Conservation (phyloP, 2,113 vertebrate genomes). For the Microcebus lehilahytsara region DNA sequence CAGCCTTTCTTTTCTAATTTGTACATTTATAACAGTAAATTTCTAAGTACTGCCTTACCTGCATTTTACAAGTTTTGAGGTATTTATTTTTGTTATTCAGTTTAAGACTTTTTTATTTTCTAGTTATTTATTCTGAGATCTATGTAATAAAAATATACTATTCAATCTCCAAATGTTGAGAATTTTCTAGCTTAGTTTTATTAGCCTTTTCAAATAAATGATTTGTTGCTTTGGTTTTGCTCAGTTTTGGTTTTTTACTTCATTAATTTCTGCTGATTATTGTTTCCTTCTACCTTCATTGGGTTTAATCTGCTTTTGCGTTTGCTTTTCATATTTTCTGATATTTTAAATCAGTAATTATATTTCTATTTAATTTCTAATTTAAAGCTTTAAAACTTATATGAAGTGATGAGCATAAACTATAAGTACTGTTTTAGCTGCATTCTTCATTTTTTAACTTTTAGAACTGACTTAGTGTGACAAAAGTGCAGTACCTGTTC, state of each 20-base stretch:
- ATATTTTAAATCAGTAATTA: conserved; percentile 3
- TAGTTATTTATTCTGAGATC: conserved; percentile 26
- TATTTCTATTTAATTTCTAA: conserved; percentile 35
- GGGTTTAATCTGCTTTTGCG: not conserved
- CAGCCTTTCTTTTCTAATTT: not conserved
- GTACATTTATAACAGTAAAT: not conserved
- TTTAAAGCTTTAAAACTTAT: not conserved
- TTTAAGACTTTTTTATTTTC: conserved; percentile 12
- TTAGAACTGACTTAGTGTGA: conserved; percentile 25
- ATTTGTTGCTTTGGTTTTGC: not conserved
- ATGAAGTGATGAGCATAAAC: not conserved
- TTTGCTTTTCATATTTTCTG: conserved; percentile 9
- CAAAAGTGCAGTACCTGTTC: not conserved
- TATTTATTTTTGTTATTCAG: not conserved
- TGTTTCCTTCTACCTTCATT: not conserved
- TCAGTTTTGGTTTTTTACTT: not conserved
- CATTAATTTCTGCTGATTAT: conserved; percentile 21
- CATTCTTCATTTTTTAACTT: conserved; percentile 13
- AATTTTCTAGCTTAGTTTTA: not conserved
- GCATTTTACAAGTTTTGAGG: not conserved
- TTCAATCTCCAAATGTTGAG: not conserved
- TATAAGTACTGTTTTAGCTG: not conserved
- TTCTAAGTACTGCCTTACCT: not conserved
- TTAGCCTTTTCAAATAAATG: not conserved
- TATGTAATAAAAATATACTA: not conserved